Evolutionary conservation across 2,888 invertebrate genomes (phyloP), one percentile per base, ranked within the genome.

Genomic region (Buathra laborator): DNA sequence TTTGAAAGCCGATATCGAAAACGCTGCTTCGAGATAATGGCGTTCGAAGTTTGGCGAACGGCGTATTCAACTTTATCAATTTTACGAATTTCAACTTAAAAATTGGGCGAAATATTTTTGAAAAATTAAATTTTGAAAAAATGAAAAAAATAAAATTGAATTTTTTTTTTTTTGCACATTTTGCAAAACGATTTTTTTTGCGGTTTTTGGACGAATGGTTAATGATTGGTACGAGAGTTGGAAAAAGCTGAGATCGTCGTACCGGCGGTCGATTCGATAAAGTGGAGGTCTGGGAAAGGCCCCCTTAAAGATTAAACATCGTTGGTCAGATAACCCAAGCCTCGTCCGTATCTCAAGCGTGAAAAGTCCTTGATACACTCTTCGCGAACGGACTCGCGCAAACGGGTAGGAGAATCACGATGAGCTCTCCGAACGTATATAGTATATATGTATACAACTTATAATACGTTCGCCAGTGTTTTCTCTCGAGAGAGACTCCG

Each of bases 371-470:
- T 91, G 91, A 90, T 90, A 88, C 79, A 76, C 81, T 82, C 53
- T 53, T 70, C 74, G 72, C 46, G 78, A 81, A 84, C 66, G 77
- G 62, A 62, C 62, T 64, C 24, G 94, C 94, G 82, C 64, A 94
- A 95, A 94, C 95, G 95, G 94, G 68, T 62, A 75, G 53, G 67
- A 53, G 51, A 51, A 94, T 94, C 94, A 94, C 94, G 94, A 94
- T 94, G 94, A 68, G 78, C 80, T 94, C 79, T 94, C 94, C 93
- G 48, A 56, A 43, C 68, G 71, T 29, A 37, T 82, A 82, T 66
- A 71, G n/a, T 14, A 19, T 24, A 75, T 51, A 43, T 16, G 5
- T 67, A 71, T 71, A 71, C 19, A 71, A 32, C 43, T 37, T 37
- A 37, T 9, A 37, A 37, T 37, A 37, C 59, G 29, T 24, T 44